These are phyloP conservation scores for Pelvicachromis taeniatus DNA, from an alignment of 2,113 vertebrate genomes.

Conservation along the genomic window DNA sequence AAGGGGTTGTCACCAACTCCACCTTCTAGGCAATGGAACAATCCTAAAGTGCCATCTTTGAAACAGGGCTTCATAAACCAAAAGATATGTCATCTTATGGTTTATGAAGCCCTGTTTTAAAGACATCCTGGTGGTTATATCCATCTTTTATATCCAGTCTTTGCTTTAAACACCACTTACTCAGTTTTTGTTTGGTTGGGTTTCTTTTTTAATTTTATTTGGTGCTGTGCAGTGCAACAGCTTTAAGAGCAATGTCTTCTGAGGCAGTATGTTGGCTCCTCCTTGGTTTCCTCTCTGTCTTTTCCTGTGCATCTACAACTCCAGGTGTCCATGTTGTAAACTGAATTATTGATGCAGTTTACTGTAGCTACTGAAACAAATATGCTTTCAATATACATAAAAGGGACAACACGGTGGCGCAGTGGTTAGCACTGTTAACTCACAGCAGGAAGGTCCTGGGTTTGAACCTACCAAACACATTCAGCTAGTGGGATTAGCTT, in stretches of 20 bases:
- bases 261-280: neutral
- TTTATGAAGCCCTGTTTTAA: too few species aligned
- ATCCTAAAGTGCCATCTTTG: neutral
- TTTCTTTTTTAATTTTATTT: neutral
- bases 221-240: neutral
- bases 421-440: neutral
- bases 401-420: neutral
- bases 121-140: neutral
- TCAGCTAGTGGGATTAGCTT: neutral
- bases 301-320: neutral
- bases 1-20: neutral
- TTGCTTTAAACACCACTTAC: neutral
- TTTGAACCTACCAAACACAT: neutral
- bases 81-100: too few species aligned
- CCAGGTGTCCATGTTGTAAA: neutral
- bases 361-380: neutral
- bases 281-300: neutral
- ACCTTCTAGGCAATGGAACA: neutral
- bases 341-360: neutral
- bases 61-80: neutral
- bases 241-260: neutral
- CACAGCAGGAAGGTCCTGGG: neutral
- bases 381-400: neutral
- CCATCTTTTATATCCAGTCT: neutral
- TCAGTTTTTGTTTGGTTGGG: neutral